phyloP scores from a whole-genome alignment of 2,888 invertebrate genomes.

The Syrphus vitripennis region DNA sequence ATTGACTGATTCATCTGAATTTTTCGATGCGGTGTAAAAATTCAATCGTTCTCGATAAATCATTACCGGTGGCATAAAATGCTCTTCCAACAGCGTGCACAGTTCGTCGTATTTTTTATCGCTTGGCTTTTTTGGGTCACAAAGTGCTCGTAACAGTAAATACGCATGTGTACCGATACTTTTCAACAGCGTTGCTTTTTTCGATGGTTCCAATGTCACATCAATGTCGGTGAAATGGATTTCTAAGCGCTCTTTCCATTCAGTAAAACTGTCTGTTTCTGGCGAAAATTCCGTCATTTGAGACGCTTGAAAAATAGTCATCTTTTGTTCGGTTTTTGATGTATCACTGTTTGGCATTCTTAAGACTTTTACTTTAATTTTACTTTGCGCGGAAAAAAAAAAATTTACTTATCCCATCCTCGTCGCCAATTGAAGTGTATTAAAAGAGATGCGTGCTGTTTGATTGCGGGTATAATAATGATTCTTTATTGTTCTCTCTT shows the following conservation, averaged over 20 bases:
- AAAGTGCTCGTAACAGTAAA: neutral
- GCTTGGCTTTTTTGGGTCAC: neutral
- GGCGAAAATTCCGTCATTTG: neutral
- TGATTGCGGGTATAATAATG: neutral
- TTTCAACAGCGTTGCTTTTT: neutral
- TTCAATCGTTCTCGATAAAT: slow-evolving; percentile 1
- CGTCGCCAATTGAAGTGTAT: neutral
- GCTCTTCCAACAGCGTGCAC: neutral
- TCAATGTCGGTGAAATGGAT: too few species aligned
- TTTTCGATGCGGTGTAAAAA: neutral
- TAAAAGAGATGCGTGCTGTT: neutral
- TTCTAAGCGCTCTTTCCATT: neutral
- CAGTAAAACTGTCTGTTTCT: neutral
- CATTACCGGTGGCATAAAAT: neutral
- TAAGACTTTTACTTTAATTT: neutral
- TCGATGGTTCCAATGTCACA: neutral
- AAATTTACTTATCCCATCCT: neutral
- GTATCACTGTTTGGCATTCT: neutral
- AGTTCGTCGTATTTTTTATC: neutral
- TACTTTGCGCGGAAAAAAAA: neutral
- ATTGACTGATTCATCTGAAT: neutral
- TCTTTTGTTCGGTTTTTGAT: neutral
- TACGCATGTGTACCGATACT: neutral
- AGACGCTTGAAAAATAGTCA: neutral
- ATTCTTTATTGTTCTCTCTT: neutral